These are phyloP conservation scores for Arizona elegans DNA, from an alignment of 2,113 vertebrate species.

Conservation along the genomic window DNA sequence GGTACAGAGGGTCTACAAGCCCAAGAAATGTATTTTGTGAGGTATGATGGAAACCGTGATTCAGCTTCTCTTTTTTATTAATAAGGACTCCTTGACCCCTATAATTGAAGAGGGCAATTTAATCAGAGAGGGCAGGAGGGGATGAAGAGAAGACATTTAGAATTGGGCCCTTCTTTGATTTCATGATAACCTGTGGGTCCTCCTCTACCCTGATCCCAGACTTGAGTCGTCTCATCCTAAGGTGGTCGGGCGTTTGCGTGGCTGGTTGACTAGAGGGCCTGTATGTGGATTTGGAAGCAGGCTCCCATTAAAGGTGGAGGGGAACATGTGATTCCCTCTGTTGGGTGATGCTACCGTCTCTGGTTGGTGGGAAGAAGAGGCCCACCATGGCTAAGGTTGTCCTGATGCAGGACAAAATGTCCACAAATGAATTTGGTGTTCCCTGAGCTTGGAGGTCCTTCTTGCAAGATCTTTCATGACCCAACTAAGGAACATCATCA, in stretches of 20 bases:
- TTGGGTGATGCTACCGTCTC: neutral
- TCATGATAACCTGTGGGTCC: neutral
- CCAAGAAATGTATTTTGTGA: constrained; percentile 51
- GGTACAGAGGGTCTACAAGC: constrained; percentile 15
- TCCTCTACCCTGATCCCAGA: rapidly evolving
- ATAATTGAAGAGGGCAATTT: constrained; percentile 47
- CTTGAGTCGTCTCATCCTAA: neutral
- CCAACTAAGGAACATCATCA: neutral
- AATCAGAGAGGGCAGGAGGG: neutral
- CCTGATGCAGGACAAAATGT: neutral
- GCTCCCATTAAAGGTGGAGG: neutral
- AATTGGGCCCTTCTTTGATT: neutral
- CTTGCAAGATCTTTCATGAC: neutral
- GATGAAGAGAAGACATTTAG: neutral
- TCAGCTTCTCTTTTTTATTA: constrained; percentile 38
- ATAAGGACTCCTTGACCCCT: constrained; percentile 21
- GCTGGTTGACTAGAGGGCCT: neutral
- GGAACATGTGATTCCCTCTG: neutral
- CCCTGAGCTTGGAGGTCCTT: neutral
- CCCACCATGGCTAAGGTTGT: too few relatives aligned
- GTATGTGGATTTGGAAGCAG: neutral
- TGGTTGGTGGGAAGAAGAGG: neutral
- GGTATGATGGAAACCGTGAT: constrained; percentile 54
- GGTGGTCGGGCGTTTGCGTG: neutral
- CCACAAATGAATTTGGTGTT: neutral